Evolutionary conservation across 2,888 invertebrate genomes (phyloP).

Genomic region (Synanthedon vespiformis): DNA sequence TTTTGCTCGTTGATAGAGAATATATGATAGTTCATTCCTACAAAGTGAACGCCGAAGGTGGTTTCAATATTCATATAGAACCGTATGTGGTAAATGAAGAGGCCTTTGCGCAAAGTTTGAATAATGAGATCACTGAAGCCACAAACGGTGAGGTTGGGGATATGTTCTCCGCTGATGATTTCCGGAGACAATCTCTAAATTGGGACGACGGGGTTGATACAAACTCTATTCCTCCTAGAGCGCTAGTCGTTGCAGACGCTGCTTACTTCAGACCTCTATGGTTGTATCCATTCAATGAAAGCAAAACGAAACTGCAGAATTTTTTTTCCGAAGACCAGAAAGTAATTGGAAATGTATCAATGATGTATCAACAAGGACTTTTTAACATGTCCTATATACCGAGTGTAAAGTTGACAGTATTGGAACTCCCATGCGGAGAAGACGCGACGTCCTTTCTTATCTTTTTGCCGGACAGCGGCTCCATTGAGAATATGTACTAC

Average conservation of each 20-base stretch:
- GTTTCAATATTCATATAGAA: slow-evolving; percentile 21
- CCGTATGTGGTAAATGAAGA: slow-evolving; percentile 21
- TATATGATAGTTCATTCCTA: not conserved
- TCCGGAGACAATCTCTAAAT: not conserved
- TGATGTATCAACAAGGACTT: slow-evolving; percentile 24
- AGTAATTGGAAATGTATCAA: not conserved
- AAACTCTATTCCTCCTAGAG: slow-evolving; percentile 9
- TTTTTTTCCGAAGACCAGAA: slow-evolving; percentile 18
- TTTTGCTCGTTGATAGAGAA: not conserved
- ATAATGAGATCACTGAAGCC: not conserved
- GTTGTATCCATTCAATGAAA: slow-evolving; percentile 30
- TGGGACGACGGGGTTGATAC: not conserved
- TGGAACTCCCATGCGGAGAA: slow-evolving; percentile 32
- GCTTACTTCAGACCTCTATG: slow-evolving; percentile 35
- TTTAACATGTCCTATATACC: slow-evolving; percentile 29
- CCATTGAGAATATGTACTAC: slow-evolving; percentile 30
- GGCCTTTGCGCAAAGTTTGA: slow-evolving; percentile 22
- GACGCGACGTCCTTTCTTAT: slow-evolving; percentile 33
- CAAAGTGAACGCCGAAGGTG: not conserved
- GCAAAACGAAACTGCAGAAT: slow-evolving; percentile 16
- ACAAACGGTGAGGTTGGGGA: not conserved
- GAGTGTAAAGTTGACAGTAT: slow-evolving; percentile 24
- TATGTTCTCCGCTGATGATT: not conserved
- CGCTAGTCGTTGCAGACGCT: slow-evolving; percentile 33
- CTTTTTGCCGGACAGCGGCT: slow-evolving; percentile 25